A percentile compares a stretch with the other conserved stretches of the same genome.
phyloP scores from a whole-genome alignment of 1,140 invertebrate species.

The Cotesia glomerata region DNA sequence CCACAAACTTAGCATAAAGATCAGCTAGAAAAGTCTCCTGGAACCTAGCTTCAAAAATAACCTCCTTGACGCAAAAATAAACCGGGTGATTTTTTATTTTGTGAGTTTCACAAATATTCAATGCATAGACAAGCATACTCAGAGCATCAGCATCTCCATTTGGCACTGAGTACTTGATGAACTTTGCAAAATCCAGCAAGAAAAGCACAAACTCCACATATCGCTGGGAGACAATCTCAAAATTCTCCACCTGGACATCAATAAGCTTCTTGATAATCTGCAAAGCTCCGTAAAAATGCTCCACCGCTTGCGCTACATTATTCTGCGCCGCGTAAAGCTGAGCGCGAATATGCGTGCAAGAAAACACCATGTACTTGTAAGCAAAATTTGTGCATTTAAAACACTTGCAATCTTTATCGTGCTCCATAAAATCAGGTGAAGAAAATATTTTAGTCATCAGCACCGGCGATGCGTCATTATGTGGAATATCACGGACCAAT shows the following conservation, averaged over 20 bases:
- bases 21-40: background rate
- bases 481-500: constrained; percentile 33
- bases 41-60: constrained; percentile 25
- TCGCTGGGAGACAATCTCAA: constrained; percentile 16
- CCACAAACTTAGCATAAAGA: background rate
- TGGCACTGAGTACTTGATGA: constrained; percentile 29
- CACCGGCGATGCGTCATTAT: constrained; percentile 47
- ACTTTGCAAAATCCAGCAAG: constrained; percentile 45
- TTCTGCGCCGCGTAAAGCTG: constrained; percentile 49
- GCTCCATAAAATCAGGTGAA: constrained; percentile 46
- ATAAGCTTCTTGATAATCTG: constrained; percentile 39
- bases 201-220: constrained; percentile 43
- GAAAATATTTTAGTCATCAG: constrained; percentile 43
- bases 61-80: constrained; percentile 34
- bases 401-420: constrained; percentile 45
- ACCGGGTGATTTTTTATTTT: constrained; percentile 45
- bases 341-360: constrained; percentile 46
- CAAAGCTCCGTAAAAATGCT: constrained; percentile 52
- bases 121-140: constrained; percentile 31
- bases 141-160: constrained; percentile 19
- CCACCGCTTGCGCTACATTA: constrained; percentile 35
- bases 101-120: constrained; percentile 37
- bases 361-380: constrained; percentile 52
- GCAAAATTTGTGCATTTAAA: constrained; percentile 47
- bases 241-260: background rate